Percentiles rank a stretch among this genome's conserved stretches.
Conservation (phyloP, 2,888 invertebrate genomes). For the Dolomedes plantarius region DNA sequence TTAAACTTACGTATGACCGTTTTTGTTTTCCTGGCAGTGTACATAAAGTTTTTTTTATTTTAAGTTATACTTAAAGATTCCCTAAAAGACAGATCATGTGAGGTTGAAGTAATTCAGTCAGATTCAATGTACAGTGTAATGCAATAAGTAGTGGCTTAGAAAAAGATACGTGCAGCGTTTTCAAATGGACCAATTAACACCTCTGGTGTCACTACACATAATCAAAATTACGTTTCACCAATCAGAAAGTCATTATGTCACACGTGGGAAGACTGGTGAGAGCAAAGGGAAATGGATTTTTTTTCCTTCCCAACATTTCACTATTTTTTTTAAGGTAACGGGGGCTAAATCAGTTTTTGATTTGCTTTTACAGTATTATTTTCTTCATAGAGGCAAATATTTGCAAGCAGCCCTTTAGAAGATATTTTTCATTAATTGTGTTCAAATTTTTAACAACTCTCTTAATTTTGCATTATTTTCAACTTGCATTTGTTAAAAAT, state of each 20-base stretch:
- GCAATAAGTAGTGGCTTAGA: slow-evolving; percentile 33
- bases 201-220: slow-evolving; percentile 40
- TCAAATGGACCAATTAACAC: slow-evolving; percentile 43
- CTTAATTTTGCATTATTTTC: no score
- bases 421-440: no score
- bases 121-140: slow-evolving; percentile 20
- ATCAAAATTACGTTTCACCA: slow-evolving; percentile 54
- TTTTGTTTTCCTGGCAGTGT: no score
- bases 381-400: no score
- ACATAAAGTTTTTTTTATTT: no score
- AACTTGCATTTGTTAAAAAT: no score
- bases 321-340: neutral
- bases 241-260: slow-evolving; percentile 54
- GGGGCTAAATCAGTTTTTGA: neutral
- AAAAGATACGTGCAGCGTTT: slow-evolving; percentile 42
- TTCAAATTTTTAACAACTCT: no score
- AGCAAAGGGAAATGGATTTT: neutral
- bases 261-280: slow-evolving; percentile 27
- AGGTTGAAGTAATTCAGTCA: slow-evolving; percentile 2
- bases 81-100: neutral
- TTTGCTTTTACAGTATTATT: no score
- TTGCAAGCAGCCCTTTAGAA: no score
- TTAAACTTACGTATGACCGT: no score
- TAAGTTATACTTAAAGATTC: no score
- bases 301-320: neutral